Evolutionary conservation across 2,797 vertebrate species (phyloP).

Genomic region (Gallinago nigripennis): DNA sequence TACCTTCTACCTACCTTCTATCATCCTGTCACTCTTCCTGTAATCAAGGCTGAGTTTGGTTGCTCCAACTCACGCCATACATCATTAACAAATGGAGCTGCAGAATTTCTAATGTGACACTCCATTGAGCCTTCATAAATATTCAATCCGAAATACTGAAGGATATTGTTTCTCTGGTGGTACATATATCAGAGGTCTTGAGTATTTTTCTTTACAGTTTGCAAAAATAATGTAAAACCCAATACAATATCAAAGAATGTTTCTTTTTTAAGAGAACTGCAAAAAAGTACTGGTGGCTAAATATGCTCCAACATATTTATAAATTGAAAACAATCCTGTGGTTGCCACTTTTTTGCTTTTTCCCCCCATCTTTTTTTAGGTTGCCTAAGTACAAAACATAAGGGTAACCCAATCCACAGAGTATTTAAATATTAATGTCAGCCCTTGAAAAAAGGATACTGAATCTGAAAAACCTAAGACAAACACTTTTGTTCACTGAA

Average conservation of each 20-base stretch:
- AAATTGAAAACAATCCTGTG: not conserved
- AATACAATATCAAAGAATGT: not conserved
- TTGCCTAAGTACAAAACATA: not conserved
- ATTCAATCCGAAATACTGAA: constrained; percentile 11
- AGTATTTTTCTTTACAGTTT: not conserved
- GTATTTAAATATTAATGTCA: constrained; percentile 1
- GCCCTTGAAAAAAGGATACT: not conserved
- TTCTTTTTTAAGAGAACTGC: not conserved
- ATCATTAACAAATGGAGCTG: not conserved
- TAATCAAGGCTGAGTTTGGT: not conserved
- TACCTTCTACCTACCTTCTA: not conserved
- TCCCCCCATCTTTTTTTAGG: not conserved
- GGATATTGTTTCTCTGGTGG: not conserved
- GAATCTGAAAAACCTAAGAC: not conserved
- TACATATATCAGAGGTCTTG: not conserved
- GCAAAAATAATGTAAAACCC: not conserved
- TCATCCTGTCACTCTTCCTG: not conserved
- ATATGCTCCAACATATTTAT: not conserved
- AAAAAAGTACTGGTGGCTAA: not conserved
- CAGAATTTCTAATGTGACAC: not conserved
- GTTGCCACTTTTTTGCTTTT: not conserved
- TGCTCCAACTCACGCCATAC: not conserved
- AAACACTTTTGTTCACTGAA: not conserved
- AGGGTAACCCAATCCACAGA: not conserved
- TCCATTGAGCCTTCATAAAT: not conserved